A percentile compares a stretch with the other conserved stretches of the same genome.
Conservation (phyloP, 2,113 vertebrate genomes). For the Uria aalge region DNA sequence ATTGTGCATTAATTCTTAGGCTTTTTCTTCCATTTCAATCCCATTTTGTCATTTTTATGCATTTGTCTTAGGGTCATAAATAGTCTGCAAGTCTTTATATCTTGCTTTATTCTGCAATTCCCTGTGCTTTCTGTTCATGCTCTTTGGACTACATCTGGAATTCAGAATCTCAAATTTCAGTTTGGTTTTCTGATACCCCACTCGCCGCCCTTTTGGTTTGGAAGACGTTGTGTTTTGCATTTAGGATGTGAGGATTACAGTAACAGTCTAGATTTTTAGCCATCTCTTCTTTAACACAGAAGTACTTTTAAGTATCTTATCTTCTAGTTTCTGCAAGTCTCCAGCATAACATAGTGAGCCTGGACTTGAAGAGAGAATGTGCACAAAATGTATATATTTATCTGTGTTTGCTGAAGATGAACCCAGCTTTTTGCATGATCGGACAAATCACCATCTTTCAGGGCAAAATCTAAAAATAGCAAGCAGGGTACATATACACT, state of each 20-base stretch:
- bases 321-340: background rate
- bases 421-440: background rate
- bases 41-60: background rate
- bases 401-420: background rate
- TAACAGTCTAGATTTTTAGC: background rate
- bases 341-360: background rate
- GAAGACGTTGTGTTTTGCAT: background rate
- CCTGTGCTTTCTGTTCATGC: background rate
- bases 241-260: background rate
- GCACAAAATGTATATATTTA: background rate
- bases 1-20: background rate
- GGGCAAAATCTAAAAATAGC: background rate
- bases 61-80: background rate
- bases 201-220: background rate
- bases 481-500: fast-evolving
- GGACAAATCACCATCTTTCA: background rate
- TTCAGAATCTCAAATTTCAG: background rate
- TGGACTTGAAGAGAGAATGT: background rate
- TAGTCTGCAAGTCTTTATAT: background rate
- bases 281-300: background rate
- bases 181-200: background rate
- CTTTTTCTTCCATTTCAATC: background rate
- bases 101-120: background rate
- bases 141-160: background rate
- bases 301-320: background rate